Conservation (phyloP, 2,113 vertebrate species). For the Syngnathus typhle region DNA sequence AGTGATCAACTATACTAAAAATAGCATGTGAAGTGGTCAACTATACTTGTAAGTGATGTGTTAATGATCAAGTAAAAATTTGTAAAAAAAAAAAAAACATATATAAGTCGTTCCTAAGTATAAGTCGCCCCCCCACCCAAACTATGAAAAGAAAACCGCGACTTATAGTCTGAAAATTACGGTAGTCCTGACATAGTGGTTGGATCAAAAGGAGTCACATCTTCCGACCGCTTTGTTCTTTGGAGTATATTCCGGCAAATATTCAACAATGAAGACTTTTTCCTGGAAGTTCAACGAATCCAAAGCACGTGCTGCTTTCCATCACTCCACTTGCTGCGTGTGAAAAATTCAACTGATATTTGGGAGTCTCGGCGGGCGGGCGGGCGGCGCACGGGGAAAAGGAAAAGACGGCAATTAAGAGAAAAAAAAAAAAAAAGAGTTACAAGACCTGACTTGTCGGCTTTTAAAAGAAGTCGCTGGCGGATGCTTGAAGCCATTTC, state of each 20-base stretch:
- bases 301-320: not conserved
- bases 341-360: not conserved
- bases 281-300: not conserved
- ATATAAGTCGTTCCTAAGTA: too few species aligned
- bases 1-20: too few species aligned
- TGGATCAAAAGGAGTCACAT: not conserved
- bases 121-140: too few species aligned
- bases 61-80: too few species aligned
- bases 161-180: too few species aligned
- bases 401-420: not conserved
- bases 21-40: too few species aligned
- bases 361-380: not conserved
- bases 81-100: too few species aligned
- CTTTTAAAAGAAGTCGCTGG: not conserved
- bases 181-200: too few species aligned
- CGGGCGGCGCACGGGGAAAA: not conserved
- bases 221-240: not conserved
- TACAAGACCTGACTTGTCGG: not conserved
- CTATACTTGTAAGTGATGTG: too few species aligned
- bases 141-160: too few species aligned
- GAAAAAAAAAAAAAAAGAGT: not conserved
- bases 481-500: conserved; percentile 1
- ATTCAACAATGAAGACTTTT: not conserved
- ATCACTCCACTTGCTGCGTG: too few species aligned
- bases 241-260: not conserved